A percentile compares a stretch with the other conserved stretches of the same genome.
These are phyloP conservation scores for Gari tellinella DNA, from an alignment of 2,888 invertebrate species.

Conservation along the genomic window DNA sequence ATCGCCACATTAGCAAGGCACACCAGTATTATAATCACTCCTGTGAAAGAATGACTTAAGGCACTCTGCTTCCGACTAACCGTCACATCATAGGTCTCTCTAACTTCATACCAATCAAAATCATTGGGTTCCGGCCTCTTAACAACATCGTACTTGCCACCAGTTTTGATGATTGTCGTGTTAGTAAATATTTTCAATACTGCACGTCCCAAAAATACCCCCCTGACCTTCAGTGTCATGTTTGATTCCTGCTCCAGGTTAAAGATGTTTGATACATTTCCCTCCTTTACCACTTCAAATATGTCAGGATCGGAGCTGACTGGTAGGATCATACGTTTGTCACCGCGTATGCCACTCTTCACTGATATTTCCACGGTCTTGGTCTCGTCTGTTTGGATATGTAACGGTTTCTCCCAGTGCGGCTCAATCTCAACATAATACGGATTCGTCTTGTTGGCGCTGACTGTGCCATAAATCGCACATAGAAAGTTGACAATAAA, in stretches of 20 bases:
- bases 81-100: constrained; percentile 57
- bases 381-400: constrained; percentile 54
- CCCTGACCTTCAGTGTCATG: constrained; percentile 54
- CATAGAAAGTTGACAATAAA: constrained; percentile 44
- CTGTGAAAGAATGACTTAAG: constrained; percentile 68
- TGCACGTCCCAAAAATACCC: constrained; percentile 61
- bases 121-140: background rate
- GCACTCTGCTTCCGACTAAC: constrained; percentile 63
- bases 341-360: constrained; percentile 6
- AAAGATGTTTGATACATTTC: constrained; percentile 21
- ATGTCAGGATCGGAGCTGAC: constrained; percentile 39
- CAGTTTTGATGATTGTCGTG: constrained; percentile 10
- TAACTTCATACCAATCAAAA: constrained; percentile 60
- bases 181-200: constrained; percentile 52
- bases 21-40: constrained; percentile 69
- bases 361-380: constrained; percentile 47
- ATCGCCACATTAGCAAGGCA: constrained; percentile 83
- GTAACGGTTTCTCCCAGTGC: constrained; percentile 34
- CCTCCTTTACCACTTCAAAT: constrained; percentile 26
- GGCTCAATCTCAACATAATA: constrained; percentile 31
- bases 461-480: constrained; percentile 43
- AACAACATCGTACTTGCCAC: constrained; percentile 14
- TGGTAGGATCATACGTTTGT: constrained; percentile 25
- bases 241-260: constrained; percentile 22
- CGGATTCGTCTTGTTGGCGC: constrained; percentile 46